phyloP scores from a whole-genome alignment of 2,888 invertebrate genomes.

The Julus scandinavius region DNA sequence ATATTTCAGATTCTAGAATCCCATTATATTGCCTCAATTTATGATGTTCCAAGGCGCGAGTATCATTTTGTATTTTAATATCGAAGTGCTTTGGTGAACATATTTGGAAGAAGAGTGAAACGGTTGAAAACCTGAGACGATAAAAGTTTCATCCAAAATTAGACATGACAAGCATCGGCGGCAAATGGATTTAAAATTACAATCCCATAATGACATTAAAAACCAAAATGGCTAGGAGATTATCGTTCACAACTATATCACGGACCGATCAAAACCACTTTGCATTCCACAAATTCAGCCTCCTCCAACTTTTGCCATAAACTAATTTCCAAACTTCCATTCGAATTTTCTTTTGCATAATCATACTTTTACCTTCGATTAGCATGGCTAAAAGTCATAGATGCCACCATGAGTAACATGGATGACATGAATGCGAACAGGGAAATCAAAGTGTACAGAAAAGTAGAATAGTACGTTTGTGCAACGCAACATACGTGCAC shows the following conservation, averaged over 20 bases:
- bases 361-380: too few species aligned
- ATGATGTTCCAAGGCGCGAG: background rate
- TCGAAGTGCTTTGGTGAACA: background rate
- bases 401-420: too few species aligned
- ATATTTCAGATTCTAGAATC: background rate
- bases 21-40: background rate
- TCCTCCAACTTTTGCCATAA: background rate
- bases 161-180: background rate
- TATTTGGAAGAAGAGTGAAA: background rate
- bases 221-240: background rate
- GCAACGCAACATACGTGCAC: too few species aligned
- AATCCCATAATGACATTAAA: background rate
- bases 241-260: background rate
- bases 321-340: background rate
- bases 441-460: too few species aligned
- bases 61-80: background rate
- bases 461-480: too few species aligned
- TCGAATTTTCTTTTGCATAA: background rate
- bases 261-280: background rate
- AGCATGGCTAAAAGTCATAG: too few species aligned
- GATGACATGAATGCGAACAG: too few species aligned
- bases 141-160: slow-evolving; percentile 9
- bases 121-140: background rate
- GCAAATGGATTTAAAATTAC: background rate
- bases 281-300: background rate